Evolutionary conservation across 2,797 vertebrate species (phyloP).

Genomic region (Amblyopsis hoosieri): DNA sequence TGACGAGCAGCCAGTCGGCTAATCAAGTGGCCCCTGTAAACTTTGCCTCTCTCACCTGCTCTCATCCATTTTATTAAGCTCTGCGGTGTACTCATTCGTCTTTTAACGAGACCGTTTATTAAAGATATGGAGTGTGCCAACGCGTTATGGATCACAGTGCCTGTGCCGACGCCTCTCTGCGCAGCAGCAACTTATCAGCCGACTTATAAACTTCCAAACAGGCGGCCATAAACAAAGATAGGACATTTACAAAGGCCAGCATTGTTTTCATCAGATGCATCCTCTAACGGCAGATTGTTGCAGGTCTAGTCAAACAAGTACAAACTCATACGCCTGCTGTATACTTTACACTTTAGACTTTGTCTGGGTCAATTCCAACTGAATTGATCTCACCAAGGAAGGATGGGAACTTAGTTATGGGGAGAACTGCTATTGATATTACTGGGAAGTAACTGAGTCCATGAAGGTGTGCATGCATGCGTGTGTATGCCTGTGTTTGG

Average conservation of each 20-base stretch:
- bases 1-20: slow-evolving; percentile 51
- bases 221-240: slow-evolving; percentile 49
- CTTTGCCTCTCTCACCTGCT: slow-evolving; percentile 47
- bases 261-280: slow-evolving; percentile 36
- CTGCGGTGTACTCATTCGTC: slow-evolving; percentile 61
- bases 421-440: background rate
- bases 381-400: slow-evolving; percentile 7
- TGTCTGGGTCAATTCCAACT: background rate
- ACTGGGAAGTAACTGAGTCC: background rate
- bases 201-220: slow-evolving; percentile 58
- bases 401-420: background rate
- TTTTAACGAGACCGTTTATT: slow-evolving; percentile 66
- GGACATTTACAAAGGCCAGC: slow-evolving; percentile 42
- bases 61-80: slow-evolving; percentile 54
- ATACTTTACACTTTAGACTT: background rate
- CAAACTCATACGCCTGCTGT: background rate
- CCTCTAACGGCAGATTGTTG: slow-evolving; percentile 18
- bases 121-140: slow-evolving; percentile 54
- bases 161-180: slow-evolving; percentile 34
- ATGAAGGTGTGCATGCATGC: too few relatives aligned
- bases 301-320: slow-evolving; percentile 7
- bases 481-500: too few relatives aligned
- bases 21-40: slow-evolving; percentile 66
- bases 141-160: slow-evolving; percentile 51
- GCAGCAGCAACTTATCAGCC: slow-evolving; percentile 54